Evolutionary conservation across 35 echinoderm and acorn worm species (phyloP).

Genomic region (Chiridota heheva): DNA sequence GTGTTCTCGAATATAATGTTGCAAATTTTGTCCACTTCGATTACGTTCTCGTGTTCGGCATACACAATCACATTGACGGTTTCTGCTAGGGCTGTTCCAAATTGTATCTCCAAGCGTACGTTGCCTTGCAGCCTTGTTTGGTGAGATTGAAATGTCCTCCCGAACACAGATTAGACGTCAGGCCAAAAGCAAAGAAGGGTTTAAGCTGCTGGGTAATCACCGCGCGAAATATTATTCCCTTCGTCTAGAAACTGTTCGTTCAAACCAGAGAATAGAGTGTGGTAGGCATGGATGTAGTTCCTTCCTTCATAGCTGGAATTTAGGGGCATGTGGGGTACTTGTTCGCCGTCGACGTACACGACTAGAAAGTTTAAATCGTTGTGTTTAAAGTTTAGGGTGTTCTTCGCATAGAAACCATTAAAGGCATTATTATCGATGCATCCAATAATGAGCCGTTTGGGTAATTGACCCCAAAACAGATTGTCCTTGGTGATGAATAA

Average conservation of each 20-base stretch:
- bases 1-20: constrained; percentile 43
- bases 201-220: constrained; percentile 62
- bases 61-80: constrained; percentile 73
- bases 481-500: constrained; percentile 44
- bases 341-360: no score
- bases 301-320: no score
- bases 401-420: constrained; percentile 30
- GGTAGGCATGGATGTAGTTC: no score
- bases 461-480: constrained; percentile 55
- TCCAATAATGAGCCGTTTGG: constrained; percentile 28
- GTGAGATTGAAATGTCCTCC: constrained; percentile 62
- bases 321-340: no score
- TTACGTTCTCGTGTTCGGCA: constrained; percentile 71
- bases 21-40: constrained; percentile 70
- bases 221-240: constrained; percentile 26
- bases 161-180: constrained; percentile 50
- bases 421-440: constrained; percentile 42
- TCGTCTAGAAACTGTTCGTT: no score
- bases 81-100: constrained; percentile 33
- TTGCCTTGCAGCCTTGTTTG: constrained; percentile 68
- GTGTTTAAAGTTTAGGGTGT: constrained; percentile 52
- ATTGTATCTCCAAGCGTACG: constrained; percentile 74
- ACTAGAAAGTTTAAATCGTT: constrained; percentile 34
- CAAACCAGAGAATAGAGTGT: no score
- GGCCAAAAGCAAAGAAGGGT: constrained; percentile 67